Percentiles rank a stretch among this genome's conserved stretches.
Evolutionary conservation across 2,888 invertebrate species (phyloP).

Genomic region (Caenorhabditis sinica): DNA sequence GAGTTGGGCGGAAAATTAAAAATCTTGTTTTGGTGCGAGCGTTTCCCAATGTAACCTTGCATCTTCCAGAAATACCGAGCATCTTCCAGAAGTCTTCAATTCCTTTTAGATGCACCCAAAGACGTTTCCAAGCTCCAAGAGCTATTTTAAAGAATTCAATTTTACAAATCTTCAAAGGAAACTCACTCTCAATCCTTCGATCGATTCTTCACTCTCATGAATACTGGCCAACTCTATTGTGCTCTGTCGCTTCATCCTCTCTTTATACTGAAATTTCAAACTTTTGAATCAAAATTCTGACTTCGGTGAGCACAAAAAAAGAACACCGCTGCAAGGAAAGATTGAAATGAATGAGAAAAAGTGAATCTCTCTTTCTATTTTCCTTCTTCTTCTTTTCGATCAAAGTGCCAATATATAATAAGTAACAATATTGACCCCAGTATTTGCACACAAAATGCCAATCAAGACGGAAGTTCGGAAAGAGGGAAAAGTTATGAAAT

Average conservation of each 20-base stretch:
- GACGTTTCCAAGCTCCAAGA: background rate
- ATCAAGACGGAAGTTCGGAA: background rate
- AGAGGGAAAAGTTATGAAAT: constrained; percentile 2
- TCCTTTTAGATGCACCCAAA: too few species aligned
- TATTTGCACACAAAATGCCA: constrained; percentile 39
- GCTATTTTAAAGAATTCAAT: background rate
- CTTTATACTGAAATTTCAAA: background rate
- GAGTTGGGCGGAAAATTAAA: too few species aligned
- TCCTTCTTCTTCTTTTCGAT: background rate
- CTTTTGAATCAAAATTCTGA: background rate
- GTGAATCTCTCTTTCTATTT: background rate
- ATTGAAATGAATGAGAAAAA: constrained; percentile 3
- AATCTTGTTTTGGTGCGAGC: too few species aligned
- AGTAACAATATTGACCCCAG: constrained; percentile 32
- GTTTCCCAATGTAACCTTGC: too few species aligned
- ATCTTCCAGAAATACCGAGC: too few species aligned
- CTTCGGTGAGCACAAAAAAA: background rate
- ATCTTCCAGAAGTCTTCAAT: too few species aligned
- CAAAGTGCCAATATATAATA: constrained; percentile 35
- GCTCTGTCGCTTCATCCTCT: constrained; percentile 25
- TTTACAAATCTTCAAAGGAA: background rate
- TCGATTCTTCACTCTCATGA: constrained; percentile 37
- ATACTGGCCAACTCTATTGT: constrained; percentile 46
- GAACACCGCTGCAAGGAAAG: background rate
- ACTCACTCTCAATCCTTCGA: constrained; percentile 36